phyloP scores from a whole-genome alignment of 1,140 invertebrate species.

The Rhopalosiphum padi region DNA sequence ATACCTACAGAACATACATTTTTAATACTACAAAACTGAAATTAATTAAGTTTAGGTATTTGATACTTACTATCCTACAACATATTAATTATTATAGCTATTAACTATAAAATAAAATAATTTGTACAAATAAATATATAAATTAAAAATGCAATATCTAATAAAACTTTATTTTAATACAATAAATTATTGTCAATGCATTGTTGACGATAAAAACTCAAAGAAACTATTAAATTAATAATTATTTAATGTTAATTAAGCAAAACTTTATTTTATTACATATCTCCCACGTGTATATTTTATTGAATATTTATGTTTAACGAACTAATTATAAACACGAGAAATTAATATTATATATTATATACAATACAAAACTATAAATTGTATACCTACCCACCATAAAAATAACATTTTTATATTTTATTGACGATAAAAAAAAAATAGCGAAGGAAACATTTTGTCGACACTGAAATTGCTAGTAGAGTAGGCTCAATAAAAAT shows the following conservation, averaged over 20 bases:
- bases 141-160: neutral
- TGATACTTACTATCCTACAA: neutral
- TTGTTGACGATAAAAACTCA: neutral
- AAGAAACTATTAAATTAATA: neutral
- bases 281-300: neutral
- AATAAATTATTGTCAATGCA: neutral
- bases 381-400: neutral
- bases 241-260: neutral
- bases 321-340: conserved; percentile 8
- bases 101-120: neutral
- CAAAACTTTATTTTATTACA: conserved; percentile 5
- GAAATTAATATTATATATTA: neutral
- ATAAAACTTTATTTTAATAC: neutral
- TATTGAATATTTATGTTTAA: neutral
- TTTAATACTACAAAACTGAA: no score
- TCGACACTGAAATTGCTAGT: conserved; percentile 8
- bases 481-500: neutral
- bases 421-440: neutral
- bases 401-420: neutral
- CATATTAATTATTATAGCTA: neutral
- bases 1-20: no score
- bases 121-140: neutral
- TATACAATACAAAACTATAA: neutral
- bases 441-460: conserved; percentile 7
- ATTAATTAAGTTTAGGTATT: neutral